Evolutionary conservation across 2,113 vertebrate genomes (phyloP), one percentile per base, ranked within the genome.

Genomic region (Perca schrenkii): DNA sequence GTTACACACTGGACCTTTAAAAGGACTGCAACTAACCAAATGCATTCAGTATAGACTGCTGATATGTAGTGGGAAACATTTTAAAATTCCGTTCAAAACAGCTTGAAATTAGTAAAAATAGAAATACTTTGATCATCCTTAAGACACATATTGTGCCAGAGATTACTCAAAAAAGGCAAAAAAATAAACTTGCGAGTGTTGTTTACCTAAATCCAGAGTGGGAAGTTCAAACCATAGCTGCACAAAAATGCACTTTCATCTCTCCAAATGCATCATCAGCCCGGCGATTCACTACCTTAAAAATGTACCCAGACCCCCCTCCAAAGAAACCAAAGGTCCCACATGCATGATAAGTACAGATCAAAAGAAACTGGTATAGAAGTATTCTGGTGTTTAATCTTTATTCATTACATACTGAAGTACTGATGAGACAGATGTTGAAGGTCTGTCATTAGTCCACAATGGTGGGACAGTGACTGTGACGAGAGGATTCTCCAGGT

Each of bases 221-320:
- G 72, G 57, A 85, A 75, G 79, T 56, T 60, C n/a, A 86, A 85
- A 90, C 86, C 83, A 72, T 13, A 82, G 81, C 79, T 56, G 14
- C 62, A 79, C 57, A 83, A 47, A 89, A 78, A 85, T 86, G 79
- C 87, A 74, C 90, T 93, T 93, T 94, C 88, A 93, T 92, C 89
- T 91, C 88, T 74, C 57, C 72, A 77, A 86, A 52, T 69, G 63
- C 91, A 74, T 86, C 79, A 84, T 65, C 66, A 74, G 63, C 46
- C 65, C 70, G 73, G 72, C 46, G 57, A 85, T 73, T 80, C 12
- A 49, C 74, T 56, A 65, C 74, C 80, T 85, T 58, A 71, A 83
- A 83, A 71, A 89, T 75, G 69, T 25, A 84, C 77, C 56, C 66
- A 50, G 61, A 83, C 57, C 60, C 66, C 66, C 49, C n/a, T n/a